Evolutionary conservation across 1,140 invertebrate genomes (phyloP), one percentile per base, ranked within the genome.

Genomic region (Contarinia nasturtii): DNA sequence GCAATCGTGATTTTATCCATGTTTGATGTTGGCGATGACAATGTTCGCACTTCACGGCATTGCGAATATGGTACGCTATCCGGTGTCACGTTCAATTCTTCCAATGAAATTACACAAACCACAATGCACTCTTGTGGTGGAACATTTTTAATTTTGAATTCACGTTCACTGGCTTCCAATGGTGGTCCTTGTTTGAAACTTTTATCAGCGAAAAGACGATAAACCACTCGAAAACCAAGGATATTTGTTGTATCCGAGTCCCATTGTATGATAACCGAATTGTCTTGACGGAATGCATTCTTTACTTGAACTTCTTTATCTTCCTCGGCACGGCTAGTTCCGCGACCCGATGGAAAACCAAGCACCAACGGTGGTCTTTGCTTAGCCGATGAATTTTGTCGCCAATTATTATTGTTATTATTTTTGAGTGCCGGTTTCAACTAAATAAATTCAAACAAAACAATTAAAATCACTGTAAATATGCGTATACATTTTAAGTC

Each of bases 1-100:
- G 82, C 87, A 54, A 93, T 93, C 19, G 89, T 91, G 55, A 93
- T 88, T 61, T 89, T 90, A 61, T 93, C 89, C 80, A 92, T 87
- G 64, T 89, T 86, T 12, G 82, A 86, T 21, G 80, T 77, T 14
- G 80, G 75, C 33, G 80, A 79, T 45, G 76, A 75, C 22, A 85
- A 84, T 1, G 84, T 89, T 33, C 85, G 75, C 14, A 93, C 81
- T 68, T 94, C 89, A 33, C 82, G 74, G 56, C 89, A 94, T 63
- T 92, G 87, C 22, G 74, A 73, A 59, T 81, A 83, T 1, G 86
- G 86, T 18, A 92, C 85, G 34, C 77, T 82, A 47, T 86, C 82
- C 14, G 86, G 85, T 18, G 80, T 86, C 1, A 89, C 75, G 59
- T 85, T 79, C 12, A 80, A 75, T 54, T 90, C 86, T 61, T 92